Conservation (phyloP, 2,888 invertebrate species). For the Drosophila fungiperda region DNA sequence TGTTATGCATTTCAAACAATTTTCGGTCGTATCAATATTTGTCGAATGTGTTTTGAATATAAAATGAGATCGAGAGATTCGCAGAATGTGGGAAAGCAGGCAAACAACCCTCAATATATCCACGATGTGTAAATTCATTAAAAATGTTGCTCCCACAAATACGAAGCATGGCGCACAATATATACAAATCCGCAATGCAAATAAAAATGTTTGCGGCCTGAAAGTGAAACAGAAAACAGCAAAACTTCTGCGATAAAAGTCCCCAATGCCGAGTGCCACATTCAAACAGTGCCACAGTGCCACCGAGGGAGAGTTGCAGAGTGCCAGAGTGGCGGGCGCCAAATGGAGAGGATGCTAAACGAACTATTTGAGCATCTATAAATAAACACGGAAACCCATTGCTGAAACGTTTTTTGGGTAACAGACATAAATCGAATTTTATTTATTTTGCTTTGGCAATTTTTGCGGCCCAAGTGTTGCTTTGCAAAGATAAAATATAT, state of each 20-base stretch:
- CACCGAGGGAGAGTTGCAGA: not conserved
- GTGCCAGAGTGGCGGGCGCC: conserved; percentile 8
- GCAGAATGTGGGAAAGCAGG: not conserved
- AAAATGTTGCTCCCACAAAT: conserved; percentile 70
- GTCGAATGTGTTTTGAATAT: conserved; percentile 78
- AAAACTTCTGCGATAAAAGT: conserved; percentile 61
- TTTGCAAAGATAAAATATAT: conserved; percentile 75
- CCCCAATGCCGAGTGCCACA: conserved; percentile 25
- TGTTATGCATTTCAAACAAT: conserved; percentile 75
- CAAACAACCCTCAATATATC: conserved; percentile 17
- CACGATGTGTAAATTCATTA: conserved; percentile 75
- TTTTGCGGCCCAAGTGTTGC: conserved; percentile 69
- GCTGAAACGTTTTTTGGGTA: conserved; percentile 47
- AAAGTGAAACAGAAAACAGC: conserved; percentile 53
- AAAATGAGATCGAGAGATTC: conserved; percentile 55
- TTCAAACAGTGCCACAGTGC: conserved; percentile 9
- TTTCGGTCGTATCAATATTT: conserved; percentile 76
- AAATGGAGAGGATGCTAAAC: conserved; percentile 49
- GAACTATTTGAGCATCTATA: conserved; percentile 77
- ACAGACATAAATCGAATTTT: conserved; percentile 79
- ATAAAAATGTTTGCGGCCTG: conserved; percentile 73
- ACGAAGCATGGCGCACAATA: conserved; percentile 60
- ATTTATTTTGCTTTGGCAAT: conserved; percentile 76
- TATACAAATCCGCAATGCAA: conserved; percentile 74
- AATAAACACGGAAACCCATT: conserved; percentile 68